These are phyloP conservation scores for Etheostoma cragini DNA, from an alignment of 2,113 vertebrate genomes.

Conservation along the genomic window DNA sequence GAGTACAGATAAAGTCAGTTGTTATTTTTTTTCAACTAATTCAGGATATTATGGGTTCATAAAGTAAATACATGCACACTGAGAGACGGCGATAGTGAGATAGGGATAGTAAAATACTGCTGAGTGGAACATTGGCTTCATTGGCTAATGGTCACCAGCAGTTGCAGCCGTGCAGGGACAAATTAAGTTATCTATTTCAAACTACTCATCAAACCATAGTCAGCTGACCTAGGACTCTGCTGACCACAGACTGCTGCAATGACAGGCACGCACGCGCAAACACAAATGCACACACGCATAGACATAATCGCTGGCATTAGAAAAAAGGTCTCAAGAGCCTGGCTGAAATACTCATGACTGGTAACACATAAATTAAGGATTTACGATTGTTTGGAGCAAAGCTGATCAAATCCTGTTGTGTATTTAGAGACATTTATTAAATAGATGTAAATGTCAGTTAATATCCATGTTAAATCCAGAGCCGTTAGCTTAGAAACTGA, in stretches of 20 bases:
- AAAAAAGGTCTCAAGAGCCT: constrained; percentile 9
- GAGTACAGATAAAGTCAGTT: constrained; percentile 3
- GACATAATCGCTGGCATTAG: not conserved
- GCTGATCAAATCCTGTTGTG: constrained; percentile 41
- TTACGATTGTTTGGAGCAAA: constrained; percentile 10
- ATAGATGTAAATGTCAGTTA: constrained; percentile 12
- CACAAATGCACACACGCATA: constrained; percentile 22
- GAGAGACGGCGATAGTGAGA: constrained; percentile 17
- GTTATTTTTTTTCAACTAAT: not conserved
- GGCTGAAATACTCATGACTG: constrained; percentile 33
- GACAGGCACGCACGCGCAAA: constrained; percentile 4
- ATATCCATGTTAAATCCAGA: not conserved
- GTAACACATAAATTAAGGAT: constrained; percentile 36
- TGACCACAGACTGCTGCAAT: constrained; percentile 35
- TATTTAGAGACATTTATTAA: not conserved
- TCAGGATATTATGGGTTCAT: constrained; percentile 10
- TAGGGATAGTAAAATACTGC: constrained; percentile 56
- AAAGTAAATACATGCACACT: constrained; percentile 14
- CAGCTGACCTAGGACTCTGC: constrained; percentile 45
- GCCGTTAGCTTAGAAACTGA: constrained; percentile 12
- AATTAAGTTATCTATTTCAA: constrained; percentile 58
- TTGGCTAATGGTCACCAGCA: constrained; percentile 79
- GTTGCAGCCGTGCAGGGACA: constrained; percentile 31
- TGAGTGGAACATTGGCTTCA: constrained; percentile 77
- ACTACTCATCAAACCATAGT: constrained; percentile 59